These are phyloP conservation scores for Fregetta grallaria DNA, from an alignment of 2,113 vertebrate genomes.

Conservation along the genomic window DNA sequence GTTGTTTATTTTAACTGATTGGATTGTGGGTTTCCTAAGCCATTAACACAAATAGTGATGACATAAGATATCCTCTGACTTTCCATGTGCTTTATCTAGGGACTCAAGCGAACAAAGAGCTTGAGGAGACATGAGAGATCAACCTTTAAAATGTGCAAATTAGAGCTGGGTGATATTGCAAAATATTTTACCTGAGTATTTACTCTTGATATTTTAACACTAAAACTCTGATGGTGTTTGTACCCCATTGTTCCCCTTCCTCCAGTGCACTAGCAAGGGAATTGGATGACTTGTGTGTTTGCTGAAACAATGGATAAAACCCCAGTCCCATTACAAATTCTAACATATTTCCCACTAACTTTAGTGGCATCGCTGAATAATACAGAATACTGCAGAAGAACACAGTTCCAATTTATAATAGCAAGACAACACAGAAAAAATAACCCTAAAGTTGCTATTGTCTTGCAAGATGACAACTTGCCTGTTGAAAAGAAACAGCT, in stretches of 20 bases:
- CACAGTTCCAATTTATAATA: neutral
- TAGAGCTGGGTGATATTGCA: neutral
- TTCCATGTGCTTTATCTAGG: conserved; percentile 14
- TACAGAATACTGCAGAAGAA: neutral
- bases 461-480: neutral
- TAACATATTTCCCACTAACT: neutral
- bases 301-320: neutral
- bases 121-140: neutral
- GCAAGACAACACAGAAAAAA: neutral
- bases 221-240: neutral
- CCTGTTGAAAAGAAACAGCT: neutral
- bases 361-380: neutral
- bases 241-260: neutral
- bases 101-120: conserved; percentile 31
- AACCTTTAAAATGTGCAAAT: conserved; percentile 31
- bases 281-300: neutral
- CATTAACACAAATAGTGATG: conserved; percentile 69
- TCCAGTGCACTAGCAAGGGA: neutral
- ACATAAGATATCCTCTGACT: conserved; percentile 53
- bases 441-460: neutral
- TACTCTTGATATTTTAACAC: neutral
- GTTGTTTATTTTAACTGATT: conserved; percentile 71
- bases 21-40: conserved; percentile 64
- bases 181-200: conserved; percentile 29
- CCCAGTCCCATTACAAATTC: neutral